Conservation (phyloP, 2,888 invertebrate genomes). For the Epinotia brunnichana region DNA sequence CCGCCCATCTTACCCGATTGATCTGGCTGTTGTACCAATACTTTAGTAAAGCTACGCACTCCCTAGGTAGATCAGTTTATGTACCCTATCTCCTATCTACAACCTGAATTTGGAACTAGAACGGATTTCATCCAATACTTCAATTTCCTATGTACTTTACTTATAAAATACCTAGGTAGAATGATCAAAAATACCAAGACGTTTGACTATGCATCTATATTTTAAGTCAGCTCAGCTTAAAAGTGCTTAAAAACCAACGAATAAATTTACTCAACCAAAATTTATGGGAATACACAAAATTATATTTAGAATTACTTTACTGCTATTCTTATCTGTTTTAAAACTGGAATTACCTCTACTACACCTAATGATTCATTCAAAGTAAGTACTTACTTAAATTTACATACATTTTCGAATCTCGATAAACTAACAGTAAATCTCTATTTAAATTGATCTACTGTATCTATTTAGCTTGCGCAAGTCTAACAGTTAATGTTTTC, state of each 20-base stretch:
- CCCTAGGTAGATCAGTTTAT: too few relatives aligned
- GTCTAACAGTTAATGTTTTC: neutral
- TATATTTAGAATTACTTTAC: constrained; percentile 9
- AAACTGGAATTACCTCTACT: constrained; percentile 27
- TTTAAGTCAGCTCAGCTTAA: neutral
- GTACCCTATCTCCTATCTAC: too few relatives aligned
- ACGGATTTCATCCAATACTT: too few relatives aligned
- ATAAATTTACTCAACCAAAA: constrained; percentile 32
- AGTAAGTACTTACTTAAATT: constrained; percentile 35
- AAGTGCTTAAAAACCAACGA: constrained; percentile 18
- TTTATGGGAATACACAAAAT: constrained; percentile 22
- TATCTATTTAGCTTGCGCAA: constrained; percentile 29
- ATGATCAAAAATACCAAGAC: neutral
- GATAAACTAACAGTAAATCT: constrained; percentile 31
- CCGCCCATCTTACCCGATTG: too few relatives aligned
- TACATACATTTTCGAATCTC: constrained; percentile 21
- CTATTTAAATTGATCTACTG: constrained; percentile 28
- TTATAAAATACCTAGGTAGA: neutral
- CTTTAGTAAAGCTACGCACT: too few relatives aligned
- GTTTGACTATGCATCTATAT: neutral
- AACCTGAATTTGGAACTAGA: too few relatives aligned
- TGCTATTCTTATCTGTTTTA: constrained; percentile 13
- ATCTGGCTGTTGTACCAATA: too few relatives aligned
- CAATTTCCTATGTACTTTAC: too few relatives aligned
- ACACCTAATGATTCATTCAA: constrained; percentile 33